Evolutionary conservation across 2,888 invertebrate genomes (phyloP).

Genomic region (Bembecia ichneumoniformis): DNA sequence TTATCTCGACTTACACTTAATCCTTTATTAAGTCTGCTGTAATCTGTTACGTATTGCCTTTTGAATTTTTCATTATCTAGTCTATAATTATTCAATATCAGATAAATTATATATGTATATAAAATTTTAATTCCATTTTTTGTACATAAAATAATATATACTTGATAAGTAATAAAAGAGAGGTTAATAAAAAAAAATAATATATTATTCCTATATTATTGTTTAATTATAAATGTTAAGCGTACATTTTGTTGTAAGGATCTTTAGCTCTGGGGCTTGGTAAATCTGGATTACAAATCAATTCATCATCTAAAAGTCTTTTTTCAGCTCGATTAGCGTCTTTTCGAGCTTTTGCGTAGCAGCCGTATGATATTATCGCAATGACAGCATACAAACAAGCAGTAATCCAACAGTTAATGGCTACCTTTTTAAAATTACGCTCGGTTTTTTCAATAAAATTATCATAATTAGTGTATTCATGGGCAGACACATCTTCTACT

Average conservation of each 20-base stretch:
- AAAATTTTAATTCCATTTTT: no score
- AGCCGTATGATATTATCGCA: not conserved
- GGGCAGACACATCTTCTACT: not conserved
- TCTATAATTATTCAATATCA: no score
- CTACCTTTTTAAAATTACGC: not conserved
- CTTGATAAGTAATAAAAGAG: no score
- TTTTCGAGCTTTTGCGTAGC: not conserved
- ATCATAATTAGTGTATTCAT: not conserved
- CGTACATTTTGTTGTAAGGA: no score
- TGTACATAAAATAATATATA: no score
- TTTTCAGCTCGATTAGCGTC: not conserved
- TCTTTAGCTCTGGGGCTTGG: no score
- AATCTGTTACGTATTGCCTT: no score
- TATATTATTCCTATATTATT: not conserved
- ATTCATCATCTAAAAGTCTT: not conserved
- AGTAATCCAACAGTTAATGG: not conserved
- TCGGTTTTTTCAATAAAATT: not conserved
- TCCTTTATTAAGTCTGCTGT: no score
- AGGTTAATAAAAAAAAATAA: not conserved
- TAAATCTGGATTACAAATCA: conserved; percentile 15
- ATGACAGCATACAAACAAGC: conserved; percentile 1
- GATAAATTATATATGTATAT: no score
- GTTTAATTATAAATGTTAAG: no score
- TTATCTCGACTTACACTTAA: no score
- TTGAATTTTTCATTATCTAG: no score